phyloP scores from a whole-genome alignment of 2,797 vertebrate genomes.

The Danio aesculapii region DNA sequence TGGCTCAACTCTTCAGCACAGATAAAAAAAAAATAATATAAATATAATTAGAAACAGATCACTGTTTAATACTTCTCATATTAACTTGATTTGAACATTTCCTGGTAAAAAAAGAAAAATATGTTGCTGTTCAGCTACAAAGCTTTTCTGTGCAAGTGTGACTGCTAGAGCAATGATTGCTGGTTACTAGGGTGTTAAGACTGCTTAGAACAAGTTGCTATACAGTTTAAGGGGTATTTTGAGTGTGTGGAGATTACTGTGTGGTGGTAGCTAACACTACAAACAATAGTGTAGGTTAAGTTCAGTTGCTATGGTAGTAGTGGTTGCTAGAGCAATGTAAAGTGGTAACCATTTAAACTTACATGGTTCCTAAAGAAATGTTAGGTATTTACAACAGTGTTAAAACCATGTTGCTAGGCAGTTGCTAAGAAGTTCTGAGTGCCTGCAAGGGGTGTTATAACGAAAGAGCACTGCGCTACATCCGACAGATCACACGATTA shows the following conservation, averaged over 20 bases:
- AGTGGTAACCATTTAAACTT: neutral
- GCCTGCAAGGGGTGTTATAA: neutral
- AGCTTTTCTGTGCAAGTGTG: neutral
- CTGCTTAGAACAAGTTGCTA: neutral
- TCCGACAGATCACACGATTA: too few relatives aligned
- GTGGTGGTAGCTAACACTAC: too few relatives aligned
- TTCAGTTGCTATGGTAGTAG: neutral
- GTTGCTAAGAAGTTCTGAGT: neutral
- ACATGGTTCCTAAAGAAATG: neutral
- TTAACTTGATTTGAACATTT: slow-evolving; percentile 3
- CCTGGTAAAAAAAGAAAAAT: neutral
- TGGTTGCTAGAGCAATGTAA: neutral
- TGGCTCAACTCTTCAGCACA: slow-evolving; percentile 33
- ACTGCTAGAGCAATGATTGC: neutral
- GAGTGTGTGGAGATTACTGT: neutral
- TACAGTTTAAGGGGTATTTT: neutral
- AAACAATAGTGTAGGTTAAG: too few relatives aligned
- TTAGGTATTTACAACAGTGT: neutral
- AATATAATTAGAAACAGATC: slow-evolving; percentile 22
- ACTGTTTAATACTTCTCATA: slow-evolving; percentile 2
- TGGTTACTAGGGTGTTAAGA: neutral
- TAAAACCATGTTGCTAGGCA: neutral
- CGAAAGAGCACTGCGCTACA: too few relatives aligned
- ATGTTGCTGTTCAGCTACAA: neutral
- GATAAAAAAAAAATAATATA: slow-evolving; percentile 12